A percentile compares a stretch with the other conserved stretches of the same genome.
phyloP scores from a whole-genome alignment of 2,797 vertebrate species.

The Coregonus ussuriensis region DNA sequence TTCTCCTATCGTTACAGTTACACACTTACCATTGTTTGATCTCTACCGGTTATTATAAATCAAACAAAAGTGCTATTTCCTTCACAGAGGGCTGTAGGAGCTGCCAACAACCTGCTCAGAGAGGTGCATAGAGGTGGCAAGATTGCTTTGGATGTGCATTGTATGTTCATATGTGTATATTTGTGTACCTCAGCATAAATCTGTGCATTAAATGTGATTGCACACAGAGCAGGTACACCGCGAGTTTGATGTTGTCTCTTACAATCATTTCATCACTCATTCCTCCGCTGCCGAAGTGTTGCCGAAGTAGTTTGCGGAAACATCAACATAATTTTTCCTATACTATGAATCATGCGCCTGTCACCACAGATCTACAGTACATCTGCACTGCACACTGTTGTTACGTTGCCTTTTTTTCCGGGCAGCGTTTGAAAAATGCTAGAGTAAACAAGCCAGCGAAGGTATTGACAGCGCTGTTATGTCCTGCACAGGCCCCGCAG shows the following conservation, averaged over 20 bases:
- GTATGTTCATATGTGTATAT: constrained; percentile 20
- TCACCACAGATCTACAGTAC: constrained; percentile 29
- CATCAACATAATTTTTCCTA: constrained; percentile 48
- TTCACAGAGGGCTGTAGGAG: neutral
- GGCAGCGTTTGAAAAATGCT: constrained; percentile 25
- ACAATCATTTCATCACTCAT: constrained; percentile 51
- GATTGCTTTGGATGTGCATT: neutral
- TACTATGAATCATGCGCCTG: constrained; percentile 49
- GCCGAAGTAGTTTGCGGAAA: constrained; percentile 41
- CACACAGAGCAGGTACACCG: neutral
- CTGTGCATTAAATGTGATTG: constrained; percentile 31
- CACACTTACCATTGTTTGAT: neutral
- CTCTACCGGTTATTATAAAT: constrained; percentile 8
- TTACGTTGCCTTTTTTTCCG: constrained; percentile 34
- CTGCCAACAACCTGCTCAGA: neutral
- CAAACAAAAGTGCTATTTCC: neutral
- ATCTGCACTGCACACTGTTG: constrained; percentile 25
- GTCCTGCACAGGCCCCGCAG: constrained; percentile 15
- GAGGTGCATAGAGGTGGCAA: neutral
- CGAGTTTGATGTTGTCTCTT: constrained; percentile 14
- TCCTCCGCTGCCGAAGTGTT: constrained; percentile 15
- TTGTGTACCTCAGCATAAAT: neutral
- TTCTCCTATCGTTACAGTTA: neutral
- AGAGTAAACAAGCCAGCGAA: constrained; percentile 40
- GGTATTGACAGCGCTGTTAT: constrained; percentile 47